Base-by-base conservation (phyloP, 2,888 invertebrate genomes). In the Torymus aiolomorphi region DNA sequence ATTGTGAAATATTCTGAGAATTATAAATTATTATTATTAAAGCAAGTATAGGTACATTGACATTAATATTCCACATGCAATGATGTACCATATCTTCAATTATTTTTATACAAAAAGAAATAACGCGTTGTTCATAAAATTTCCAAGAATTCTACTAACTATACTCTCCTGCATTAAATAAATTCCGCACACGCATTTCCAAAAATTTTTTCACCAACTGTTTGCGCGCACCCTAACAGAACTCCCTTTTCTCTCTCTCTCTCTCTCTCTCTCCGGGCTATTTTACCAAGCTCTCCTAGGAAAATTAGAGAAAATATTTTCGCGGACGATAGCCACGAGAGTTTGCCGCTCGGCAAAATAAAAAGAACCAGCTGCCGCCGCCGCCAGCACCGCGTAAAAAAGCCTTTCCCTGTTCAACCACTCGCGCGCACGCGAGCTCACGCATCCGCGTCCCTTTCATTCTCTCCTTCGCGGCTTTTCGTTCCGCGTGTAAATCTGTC, bases 401-500 rank as follows among this genome's bases (percentile, higher is more conserved):
- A 72, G 72, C 52, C 77, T 70, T 71, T 77, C 62, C 54, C 57
- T 52, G 70, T 71, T 69, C 69, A 31, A 42, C 42, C 42, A 42
- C 42, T 42, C 42, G 42, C 42, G 42, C 42, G 42, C 42, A 8
- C 42, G 42, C 42, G 42, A 20, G 20, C 20, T 20, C 8, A 42
- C 61, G 59, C 20, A 11, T 59, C 54, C n/a, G 3, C 51, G 5
- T 16, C 31, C 49, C 42, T n/a, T 11, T 52, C 54, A 20, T n/a
- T 18, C 57, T 49, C 49, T 12, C 8, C 16, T 42, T 13, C 24
- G 66, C 20, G 72, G 77, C 78, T 67, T 74, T 69, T 74, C 69
- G 73, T 73, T 74, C 81, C 83, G 86, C 85, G 85, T 88, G 87
- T 87, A 88, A 89, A 89, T 89, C 89, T 87, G 86, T 85, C 86